A percentile compares a stretch with the other conserved stretches of the same genome.
Evolutionary conservation across 2,888 invertebrate genomes (phyloP).

Genomic region (Eulithis testata): DNA sequence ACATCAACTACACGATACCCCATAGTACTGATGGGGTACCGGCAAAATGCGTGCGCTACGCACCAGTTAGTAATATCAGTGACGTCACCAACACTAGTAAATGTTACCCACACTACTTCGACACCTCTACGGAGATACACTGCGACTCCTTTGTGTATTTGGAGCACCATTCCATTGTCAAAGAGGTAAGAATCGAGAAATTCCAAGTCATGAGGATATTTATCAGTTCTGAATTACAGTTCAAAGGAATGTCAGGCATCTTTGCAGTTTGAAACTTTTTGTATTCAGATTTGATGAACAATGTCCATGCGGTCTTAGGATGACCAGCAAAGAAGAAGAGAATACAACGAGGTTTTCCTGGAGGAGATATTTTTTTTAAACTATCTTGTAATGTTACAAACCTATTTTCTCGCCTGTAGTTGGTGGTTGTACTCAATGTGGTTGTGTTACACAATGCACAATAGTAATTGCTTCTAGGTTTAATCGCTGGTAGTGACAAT

Average conservation of each 20-base stretch:
- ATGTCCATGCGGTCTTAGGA: no score
- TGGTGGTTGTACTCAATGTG: neutral
- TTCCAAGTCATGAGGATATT: no score
- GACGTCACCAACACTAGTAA: slow-evolving; percentile 51
- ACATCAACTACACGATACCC: slow-evolving; percentile 71
- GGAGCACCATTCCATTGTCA: slow-evolving; percentile 76
- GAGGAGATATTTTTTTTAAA: no score
- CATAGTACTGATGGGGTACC: slow-evolving; percentile 61
- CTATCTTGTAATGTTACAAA: no score
- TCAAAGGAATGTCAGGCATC: no score
- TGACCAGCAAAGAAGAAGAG: no score
- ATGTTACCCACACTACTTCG: slow-evolving; percentile 68
- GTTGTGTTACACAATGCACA: slow-evolving; percentile 5
- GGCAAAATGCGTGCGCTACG: slow-evolving; percentile 70
- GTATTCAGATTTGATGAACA: no score
- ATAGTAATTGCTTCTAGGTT: slow-evolving; percentile 1
- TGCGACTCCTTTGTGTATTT: slow-evolving; percentile 73
- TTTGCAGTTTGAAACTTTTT: no score
- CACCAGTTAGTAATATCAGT: slow-evolving; percentile 59
- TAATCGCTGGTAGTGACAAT: slow-evolving; percentile 15
- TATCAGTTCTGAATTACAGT: no score
- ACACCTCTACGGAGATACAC: slow-evolving; percentile 63
- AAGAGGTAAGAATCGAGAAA: slow-evolving; percentile 66
- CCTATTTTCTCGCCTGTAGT: neutral
- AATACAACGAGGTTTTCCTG: no score